Evolutionary conservation across 2,888 invertebrate species (phyloP).

Genomic region (Caenorhabditis sp.): DNA sequence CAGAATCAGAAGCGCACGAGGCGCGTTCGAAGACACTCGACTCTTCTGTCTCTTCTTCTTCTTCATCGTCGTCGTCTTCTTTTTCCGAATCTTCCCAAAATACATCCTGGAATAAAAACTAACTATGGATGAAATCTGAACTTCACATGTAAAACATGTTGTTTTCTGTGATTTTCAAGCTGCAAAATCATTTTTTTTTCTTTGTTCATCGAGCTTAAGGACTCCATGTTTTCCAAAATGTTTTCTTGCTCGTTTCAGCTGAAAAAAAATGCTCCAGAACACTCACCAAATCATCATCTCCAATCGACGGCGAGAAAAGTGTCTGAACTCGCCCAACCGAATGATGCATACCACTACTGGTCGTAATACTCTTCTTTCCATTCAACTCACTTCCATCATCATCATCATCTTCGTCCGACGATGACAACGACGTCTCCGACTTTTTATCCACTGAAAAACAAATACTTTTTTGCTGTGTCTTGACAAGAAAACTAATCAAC

Average conservation of each 20-base stretch:
- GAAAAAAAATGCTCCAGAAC: no score
- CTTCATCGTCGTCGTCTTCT: slow-evolving; percentile 12
- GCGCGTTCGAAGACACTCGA: slow-evolving; percentile 3
- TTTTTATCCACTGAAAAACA: neutral
- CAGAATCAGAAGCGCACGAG: neutral
- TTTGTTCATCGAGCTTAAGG: no score
- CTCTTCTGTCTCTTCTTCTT: slow-evolving; percentile 7
- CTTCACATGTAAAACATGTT: no score
- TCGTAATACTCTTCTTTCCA: neutral
- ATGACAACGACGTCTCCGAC: neutral
- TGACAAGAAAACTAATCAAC: neutral
- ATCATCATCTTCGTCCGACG: slow-evolving; percentile 1
- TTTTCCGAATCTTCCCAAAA: slow-evolving; percentile 20
- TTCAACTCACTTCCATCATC: neutral
- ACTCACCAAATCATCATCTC: slow-evolving; percentile 3
- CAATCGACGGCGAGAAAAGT: neutral
- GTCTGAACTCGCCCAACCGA: slow-evolving; percentile 2
- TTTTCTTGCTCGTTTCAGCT: no score
- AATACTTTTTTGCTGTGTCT: neutral
- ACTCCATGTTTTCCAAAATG: no score
- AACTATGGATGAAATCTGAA: no score
- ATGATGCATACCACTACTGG: neutral
- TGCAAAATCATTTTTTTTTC: neutral
- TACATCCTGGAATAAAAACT: neutral
- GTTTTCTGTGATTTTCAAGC: neutral